A percentile compares a stretch with the other conserved stretches of the same genome.
phyloP scores from a whole-genome alignment of 2,113 vertebrate genomes.

The Nyctereutes procyonoides region DNA sequence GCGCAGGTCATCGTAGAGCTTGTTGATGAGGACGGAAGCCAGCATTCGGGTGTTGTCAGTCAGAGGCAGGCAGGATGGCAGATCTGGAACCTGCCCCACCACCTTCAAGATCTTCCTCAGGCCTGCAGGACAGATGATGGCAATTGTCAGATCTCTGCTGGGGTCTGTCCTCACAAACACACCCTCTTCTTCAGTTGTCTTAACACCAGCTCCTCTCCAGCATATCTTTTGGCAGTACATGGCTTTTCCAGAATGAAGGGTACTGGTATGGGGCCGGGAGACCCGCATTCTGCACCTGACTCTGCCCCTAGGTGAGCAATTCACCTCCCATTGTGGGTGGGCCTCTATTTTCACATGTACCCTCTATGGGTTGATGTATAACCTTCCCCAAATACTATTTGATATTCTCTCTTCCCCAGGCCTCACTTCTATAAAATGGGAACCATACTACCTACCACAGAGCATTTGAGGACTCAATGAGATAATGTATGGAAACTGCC shows the following conservation, averaged over 20 bases:
- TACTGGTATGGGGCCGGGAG: not conserved
- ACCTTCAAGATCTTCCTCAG: conserved; percentile 98
- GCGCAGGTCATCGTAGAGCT: conserved; percentile 94
- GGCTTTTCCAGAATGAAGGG: not conserved
- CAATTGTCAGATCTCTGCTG: not conserved
- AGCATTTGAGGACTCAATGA: not conserved
- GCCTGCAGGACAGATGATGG: conserved; percentile 83
- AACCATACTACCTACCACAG: not conserved
- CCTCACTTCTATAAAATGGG: not conserved
- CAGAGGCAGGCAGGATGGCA: conserved; percentile 94
- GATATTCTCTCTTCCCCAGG: not conserved
- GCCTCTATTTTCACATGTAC: not conserved
- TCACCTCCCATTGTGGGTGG: not conserved
- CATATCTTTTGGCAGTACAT: not conserved
- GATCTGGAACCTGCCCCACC: conserved; percentile 94
- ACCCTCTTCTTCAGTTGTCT: not conserved
- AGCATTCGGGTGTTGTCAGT: conserved; percentile 96
- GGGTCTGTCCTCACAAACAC: not conserved
- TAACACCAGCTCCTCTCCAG: not conserved
- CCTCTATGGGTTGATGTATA: not conserved
- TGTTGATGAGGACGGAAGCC: conserved; percentile 95
- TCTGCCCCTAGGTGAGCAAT: no score
- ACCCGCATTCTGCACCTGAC: not conserved
- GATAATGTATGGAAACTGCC: not conserved
- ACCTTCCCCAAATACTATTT: not conserved